Evolutionary conservation across 2,113 vertebrate genomes (phyloP), one percentile per base, ranked within the genome.

Genomic region (Grammomys surdaster): DNA sequence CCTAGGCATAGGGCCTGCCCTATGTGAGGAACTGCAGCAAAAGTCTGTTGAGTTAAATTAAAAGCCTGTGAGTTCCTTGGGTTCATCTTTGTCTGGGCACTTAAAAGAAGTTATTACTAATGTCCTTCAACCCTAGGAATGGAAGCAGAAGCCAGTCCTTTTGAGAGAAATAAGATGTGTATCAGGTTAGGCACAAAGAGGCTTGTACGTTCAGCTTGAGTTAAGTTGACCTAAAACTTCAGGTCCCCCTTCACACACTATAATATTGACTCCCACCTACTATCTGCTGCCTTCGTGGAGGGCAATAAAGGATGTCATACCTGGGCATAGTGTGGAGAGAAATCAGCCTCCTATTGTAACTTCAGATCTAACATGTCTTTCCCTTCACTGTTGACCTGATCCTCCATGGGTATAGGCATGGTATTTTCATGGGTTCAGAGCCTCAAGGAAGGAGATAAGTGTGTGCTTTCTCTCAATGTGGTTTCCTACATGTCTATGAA

Each of bases 341-440:
- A 60, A 60, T 22, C 20, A 90, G 84, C 33, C 31, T 80, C 3
- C 48, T 56, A 43, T 43, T 4, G 26, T 73, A 48, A 63, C 26
- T 40, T 82, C 54, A 82, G 76, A 26, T 60, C 69, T 46, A 24
- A 43, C 69, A 22, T 46, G 22, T 10, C 48, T 48, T 56, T 2
- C 54, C 36, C 11, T 60, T 91, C 63, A 13, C 24, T 20, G 1
- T 7, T 0, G 14, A 36, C 8, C 43, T 22, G 4, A n/a, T 28
- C 72, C 81, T 36, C 22, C 1, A 22, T 2, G 1, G 43, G 22
- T 19, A 0, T 13, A 13, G 54, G 26, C 4, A 0, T 1, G 51
- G 60, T 4, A 43, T 26, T 7, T 70, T 85, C 12, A 0, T 0
- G 26, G 13, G 17, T 5, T 73, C 81, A 7, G 51, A 10, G 43